Evolutionary conservation across 2,888 invertebrate genomes (phyloP).

Genomic region (Drosophila merina): DNA sequence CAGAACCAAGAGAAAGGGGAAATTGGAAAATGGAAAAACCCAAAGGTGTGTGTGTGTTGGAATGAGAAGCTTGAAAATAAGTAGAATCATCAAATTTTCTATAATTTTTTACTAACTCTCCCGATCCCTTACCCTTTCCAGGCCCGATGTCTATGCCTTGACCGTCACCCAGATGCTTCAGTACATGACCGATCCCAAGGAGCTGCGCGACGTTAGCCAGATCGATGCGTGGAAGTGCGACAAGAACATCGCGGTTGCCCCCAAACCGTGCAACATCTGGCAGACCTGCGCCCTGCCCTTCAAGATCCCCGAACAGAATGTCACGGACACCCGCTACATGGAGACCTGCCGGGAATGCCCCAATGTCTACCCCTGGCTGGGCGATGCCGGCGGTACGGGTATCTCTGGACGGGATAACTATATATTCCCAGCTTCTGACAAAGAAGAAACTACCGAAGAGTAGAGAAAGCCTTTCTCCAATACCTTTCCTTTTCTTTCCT

Average conservation of each 20-base stretch:
- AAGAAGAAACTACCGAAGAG: too few species aligned
- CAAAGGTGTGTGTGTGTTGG: conserved; percentile 40
- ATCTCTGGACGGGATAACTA: conserved; percentile 92
- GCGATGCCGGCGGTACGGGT: conserved; percentile 93
- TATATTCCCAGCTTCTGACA: conserved; percentile 59
- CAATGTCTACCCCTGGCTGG: conserved; percentile 93
- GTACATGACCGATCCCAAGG: conserved; percentile 94
- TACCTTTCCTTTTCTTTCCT: too few species aligned
- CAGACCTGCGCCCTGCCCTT: conserved; percentile 94
- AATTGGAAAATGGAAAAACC: conserved; percentile 11
- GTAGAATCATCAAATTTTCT: conserved; percentile 50
- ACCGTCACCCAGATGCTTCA: conserved; percentile 94
- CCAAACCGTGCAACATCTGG: conserved; percentile 90
- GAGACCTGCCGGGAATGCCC: conserved; percentile 95
- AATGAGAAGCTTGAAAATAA: conserved; percentile 68
- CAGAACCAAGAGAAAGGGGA: neutral
- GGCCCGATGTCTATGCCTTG: conserved; percentile 94
- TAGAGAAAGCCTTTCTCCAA: too few species aligned
- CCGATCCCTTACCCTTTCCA: conserved; percentile 73
- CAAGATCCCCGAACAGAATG: conserved; percentile 90
- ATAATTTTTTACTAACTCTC: neutral
- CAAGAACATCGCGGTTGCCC: conserved; percentile 89
- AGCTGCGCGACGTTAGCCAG: conserved; percentile 87
- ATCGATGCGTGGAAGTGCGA: conserved; percentile 94
- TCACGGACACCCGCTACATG: conserved; percentile 93